These are phyloP conservation scores for Eristalis pertinax DNA, from an alignment of 2,888 invertebrate species.

Conservation along the genomic window DNA sequence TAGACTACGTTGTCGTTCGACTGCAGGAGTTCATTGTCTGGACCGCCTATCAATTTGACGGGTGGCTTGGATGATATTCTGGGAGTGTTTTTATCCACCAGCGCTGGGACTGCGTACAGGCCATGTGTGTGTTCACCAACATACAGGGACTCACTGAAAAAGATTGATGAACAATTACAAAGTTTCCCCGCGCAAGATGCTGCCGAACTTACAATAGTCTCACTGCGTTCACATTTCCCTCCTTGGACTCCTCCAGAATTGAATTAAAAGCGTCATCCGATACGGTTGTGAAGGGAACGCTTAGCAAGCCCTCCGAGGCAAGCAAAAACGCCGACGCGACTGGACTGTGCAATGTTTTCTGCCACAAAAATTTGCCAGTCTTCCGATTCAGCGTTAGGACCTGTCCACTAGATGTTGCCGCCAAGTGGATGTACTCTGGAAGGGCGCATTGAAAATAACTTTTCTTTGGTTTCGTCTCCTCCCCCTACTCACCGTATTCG, in stretches of 20 bases:
- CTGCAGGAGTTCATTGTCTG: constrained; percentile 80
- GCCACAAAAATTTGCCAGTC: constrained; percentile 92
- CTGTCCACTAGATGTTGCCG: constrained; percentile 93
- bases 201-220: constrained; percentile 84
- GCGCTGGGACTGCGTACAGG: constrained; percentile 94
- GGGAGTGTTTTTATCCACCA: constrained; percentile 94
- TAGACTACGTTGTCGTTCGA: constrained; percentile 81
- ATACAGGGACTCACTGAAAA: constrained; percentile 92
- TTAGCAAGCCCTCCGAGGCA: constrained; percentile 89
- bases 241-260: constrained; percentile 84
- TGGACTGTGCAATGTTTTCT: constrained; percentile 92
- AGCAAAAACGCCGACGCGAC: constrained; percentile 94
- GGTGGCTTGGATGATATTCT: constrained; percentile 89
- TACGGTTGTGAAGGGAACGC: constrained; percentile 93
- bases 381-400: constrained; percentile 92
- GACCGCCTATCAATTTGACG: constrained; percentile 89
- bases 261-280: constrained; percentile 92
- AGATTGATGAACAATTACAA: not conserved
- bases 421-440: constrained; percentile 92
- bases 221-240: constrained; percentile 85
- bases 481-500: constrained; percentile 87
- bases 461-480: not conserved
- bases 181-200: not conserved
- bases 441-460: not conserved
- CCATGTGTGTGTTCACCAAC: constrained; percentile 93